Evolutionary conservation across 2,888 invertebrate genomes (phyloP), one percentile per base, ranked within the genome.

Genomic region (Tholera decimalis): DNA sequence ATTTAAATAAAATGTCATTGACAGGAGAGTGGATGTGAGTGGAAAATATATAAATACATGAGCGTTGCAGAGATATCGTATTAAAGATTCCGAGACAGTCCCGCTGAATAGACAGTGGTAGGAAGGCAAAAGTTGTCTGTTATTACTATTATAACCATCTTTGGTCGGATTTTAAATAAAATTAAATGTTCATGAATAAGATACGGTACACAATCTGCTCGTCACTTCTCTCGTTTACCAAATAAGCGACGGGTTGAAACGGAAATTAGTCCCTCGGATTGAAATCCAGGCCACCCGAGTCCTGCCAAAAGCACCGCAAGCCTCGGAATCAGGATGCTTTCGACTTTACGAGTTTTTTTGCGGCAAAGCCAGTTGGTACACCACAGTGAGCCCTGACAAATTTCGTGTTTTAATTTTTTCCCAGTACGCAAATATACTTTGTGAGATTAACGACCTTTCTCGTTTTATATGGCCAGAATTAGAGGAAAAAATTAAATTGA

Each of bases 301-400:
- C 74, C 67, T 79, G 61, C 60, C 62, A 62, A 68, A 73, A 80
- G 77, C 68, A 86, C 92, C 92, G 68, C 92, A 89, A 83, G 74
- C 67, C 61, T 55, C 50, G 80, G 80, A 88, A 89, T 88, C 85
- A 85, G 86, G 85, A 86, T 86, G 77, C 83, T 79, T 55, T 72
- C 63, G 77, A 83, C 75, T 83, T 85, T 82, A 66, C 59, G 80
- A 83, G 85, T 83, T 88, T 89, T n/a, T 90, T 88, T 87, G 85
- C 54, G 85, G 82, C 66, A 50, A 69, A 83, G 77, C 82, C 85
- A 85, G 85, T 87, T 85, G 88, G 86, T 82, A 83, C 75, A 58
- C 88, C 88, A 73, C 90, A 85, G 79, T 73, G 80, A 60, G 74
- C 57, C 55, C 85, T 83, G 84, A 84, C 80, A 80, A 78, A 82